Percentiles rank a stretch among this genome's conserved stretches.
phyloP scores from a whole-genome alignment of 2,888 invertebrate species.

The Apodemia mormo region DNA sequence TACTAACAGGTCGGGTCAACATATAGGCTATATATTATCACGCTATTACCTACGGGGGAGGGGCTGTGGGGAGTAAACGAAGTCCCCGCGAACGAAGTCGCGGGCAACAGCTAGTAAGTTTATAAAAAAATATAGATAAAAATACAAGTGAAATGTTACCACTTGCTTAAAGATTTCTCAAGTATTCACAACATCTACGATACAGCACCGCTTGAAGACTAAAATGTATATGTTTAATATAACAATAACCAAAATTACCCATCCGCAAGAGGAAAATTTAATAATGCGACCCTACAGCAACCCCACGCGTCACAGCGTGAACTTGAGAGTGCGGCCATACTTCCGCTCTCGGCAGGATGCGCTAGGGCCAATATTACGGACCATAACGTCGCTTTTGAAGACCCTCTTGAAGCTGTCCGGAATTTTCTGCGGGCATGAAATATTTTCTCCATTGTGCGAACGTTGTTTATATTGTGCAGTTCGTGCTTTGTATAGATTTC shows the following conservation, averaged over 20 bases:
- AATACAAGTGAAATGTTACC: no score
- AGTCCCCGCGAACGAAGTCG: no score
- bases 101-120: no score
- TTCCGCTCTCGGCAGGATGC: conserved; percentile 45
- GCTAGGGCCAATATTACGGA: conserved; percentile 44
- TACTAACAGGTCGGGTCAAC: no score
- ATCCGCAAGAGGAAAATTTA: conserved; percentile 34
- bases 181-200: no score
- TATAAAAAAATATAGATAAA: no score
- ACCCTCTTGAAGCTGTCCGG: conserved; percentile 17
- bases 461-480: neutral
- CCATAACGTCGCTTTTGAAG: conserved; percentile 30
- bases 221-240: conserved; percentile 17
- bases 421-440: neutral
- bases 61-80: no score
- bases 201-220: neutral
- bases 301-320: conserved; percentile 31
- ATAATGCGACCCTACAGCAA: conserved; percentile 27
- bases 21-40: no score
- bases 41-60: no score
- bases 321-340: conserved; percentile 38
- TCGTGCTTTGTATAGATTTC: neutral
- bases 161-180: no score
- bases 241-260: conserved; percentile 21
- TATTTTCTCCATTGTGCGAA: conserved; percentile 4